Conservation (phyloP, 2,797 vertebrate species). For the Lutjanus argentimaculatus region DNA sequence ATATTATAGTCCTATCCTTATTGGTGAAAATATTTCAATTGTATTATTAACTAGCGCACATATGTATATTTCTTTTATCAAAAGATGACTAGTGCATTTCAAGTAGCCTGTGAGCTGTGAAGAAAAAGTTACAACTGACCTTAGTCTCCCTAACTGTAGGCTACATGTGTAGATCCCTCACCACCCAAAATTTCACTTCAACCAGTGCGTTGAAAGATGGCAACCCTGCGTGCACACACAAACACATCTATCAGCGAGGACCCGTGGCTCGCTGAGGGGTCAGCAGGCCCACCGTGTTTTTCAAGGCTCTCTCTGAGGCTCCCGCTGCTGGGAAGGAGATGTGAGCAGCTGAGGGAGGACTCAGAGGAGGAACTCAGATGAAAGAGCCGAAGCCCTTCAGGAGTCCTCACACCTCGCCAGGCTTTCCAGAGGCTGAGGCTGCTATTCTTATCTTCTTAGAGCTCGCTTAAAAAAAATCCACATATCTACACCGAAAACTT, state of each 20-base stretch:
- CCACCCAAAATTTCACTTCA: constrained; percentile 28
- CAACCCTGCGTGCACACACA: constrained; percentile 6
- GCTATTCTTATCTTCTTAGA: constrained; percentile 63
- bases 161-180: constrained; percentile 8
- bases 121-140: too few species aligned
- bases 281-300: constrained; percentile 41
- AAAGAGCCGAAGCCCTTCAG: constrained; percentile 69
- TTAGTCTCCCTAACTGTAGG: background rate
- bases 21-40: too few species aligned
- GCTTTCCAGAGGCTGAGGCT: constrained; percentile 54
- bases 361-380: constrained; percentile 60
- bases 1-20: too few species aligned
- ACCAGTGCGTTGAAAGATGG: constrained; percentile 35
- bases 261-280: constrained; percentile 38
- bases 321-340: constrained; percentile 52
- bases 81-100: too few species aligned
- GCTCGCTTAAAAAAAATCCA: constrained; percentile 23
- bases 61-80: too few species aligned
- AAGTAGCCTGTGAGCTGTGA: too few species aligned
- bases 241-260: constrained; percentile 33
- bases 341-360: constrained; percentile 53
- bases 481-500: constrained; percentile 35
- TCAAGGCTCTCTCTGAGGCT: constrained; percentile 39
- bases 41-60: too few species aligned
- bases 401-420: constrained; percentile 56